Conservation (phyloP, 1,140 invertebrate species). For the Brachionus rotundiformis region DNA sequence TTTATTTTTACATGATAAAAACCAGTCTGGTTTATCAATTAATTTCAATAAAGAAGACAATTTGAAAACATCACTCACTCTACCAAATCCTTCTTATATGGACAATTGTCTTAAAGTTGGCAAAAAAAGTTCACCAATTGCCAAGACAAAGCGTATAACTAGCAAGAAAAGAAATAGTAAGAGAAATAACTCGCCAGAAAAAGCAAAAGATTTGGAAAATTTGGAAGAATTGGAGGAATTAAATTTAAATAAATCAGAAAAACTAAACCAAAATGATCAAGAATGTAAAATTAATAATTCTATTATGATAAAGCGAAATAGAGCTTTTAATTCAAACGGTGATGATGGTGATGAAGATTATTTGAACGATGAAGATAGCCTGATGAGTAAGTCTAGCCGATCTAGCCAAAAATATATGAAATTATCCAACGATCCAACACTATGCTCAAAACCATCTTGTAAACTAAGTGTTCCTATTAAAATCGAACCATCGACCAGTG, state of each 20-base stretch:
- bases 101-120: background rate
- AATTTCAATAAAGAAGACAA: background rate
- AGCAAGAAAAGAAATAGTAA: background rate
- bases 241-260: background rate
- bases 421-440: background rate
- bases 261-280: background rate
- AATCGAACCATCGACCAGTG: conserved; percentile 22
- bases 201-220: conserved; percentile 40
- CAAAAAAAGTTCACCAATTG: background rate
- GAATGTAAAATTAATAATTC: background rate
- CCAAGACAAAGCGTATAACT: background rate
- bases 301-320: conserved; percentile 29
- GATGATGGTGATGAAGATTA: conserved; percentile 1
- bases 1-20: conserved; percentile 44
- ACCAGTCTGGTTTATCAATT: background rate
- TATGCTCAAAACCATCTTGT: background rate
- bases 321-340: conserved; percentile 28
- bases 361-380: conserved; percentile 28
- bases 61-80: background rate
- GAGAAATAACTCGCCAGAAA: background rate
- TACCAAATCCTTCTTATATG: background rate
- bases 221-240: conserved; percentile 35
- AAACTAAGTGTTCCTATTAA: background rate
- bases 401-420: conserved; percentile 21
- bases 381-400: conserved; percentile 34